These are phyloP conservation scores for Harpagoxenus sublaevis DNA, from an alignment of 2,888 invertebrate species.

Conservation along the genomic window DNA sequence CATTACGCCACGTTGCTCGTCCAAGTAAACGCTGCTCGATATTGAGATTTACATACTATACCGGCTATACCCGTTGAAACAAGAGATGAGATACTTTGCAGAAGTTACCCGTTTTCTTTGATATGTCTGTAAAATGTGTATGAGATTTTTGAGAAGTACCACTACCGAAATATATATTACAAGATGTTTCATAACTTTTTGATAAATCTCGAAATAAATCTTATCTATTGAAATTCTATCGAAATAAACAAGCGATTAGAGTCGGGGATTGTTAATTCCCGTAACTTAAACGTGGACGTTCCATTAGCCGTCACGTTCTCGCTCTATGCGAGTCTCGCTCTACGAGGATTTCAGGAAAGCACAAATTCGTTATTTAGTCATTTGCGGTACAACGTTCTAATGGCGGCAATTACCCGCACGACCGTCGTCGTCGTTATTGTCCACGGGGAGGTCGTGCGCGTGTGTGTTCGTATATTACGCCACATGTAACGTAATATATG, in stretches of 20 bases:
- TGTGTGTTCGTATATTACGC: constrained; percentile 34
- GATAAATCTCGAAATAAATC: background rate
- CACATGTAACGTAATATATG: constrained; percentile 30
- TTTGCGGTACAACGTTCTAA: constrained; percentile 70
- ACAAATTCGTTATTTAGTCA: constrained; percentile 77
- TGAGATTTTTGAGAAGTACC: background rate
- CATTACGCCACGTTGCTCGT: constrained; percentile 5
- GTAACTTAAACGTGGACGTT: constrained; percentile 14
- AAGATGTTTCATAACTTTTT: background rate
- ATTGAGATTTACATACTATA: constrained; percentile 11
- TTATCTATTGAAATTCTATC: background rate
- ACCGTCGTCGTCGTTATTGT: constrained; percentile 45
- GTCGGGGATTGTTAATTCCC: background rate
- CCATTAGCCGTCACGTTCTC: constrained; percentile 17
- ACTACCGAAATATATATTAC: background rate
- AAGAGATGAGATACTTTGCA: background rate
- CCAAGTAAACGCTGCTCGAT: constrained; percentile 19
- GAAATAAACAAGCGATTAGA: constrained; percentile 19
- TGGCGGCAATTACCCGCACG: constrained; percentile 76
- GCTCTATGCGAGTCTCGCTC: background rate
- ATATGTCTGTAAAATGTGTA: background rate
- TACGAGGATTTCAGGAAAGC: constrained; percentile 73
- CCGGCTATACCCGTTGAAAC: background rate
- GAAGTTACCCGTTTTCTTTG: background rate
- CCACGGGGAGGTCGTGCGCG: constrained; percentile 20